These are phyloP conservation scores for Drosophila punjabiensis DNA, from an alignment of 1,140 invertebrate species.

Conservation along the genomic window DNA sequence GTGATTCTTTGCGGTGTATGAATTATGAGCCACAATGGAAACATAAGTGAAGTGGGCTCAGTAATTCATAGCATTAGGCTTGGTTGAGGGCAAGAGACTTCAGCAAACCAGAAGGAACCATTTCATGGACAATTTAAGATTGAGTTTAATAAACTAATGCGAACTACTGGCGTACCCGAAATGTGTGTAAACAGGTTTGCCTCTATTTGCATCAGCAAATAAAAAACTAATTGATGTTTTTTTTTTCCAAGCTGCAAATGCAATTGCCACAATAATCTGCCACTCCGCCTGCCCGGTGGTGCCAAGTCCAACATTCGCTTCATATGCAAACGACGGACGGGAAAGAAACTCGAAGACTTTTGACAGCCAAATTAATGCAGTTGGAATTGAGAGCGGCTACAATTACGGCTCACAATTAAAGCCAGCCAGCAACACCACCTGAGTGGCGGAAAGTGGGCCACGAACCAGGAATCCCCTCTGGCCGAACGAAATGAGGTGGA, in stretches of 20 bases:
- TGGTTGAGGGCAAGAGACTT: neutral
- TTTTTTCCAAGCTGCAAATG: constrained; percentile 30
- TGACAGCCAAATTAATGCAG: constrained; percentile 72
- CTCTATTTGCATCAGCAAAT: constrained; percentile 22
- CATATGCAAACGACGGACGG: constrained; percentile 22
- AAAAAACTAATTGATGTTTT: constrained; percentile 28
- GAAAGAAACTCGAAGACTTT: constrained; percentile 51
- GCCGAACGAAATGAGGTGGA: constrained; percentile 18
- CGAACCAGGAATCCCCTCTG: constrained; percentile 12
- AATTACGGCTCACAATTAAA: constrained; percentile 53
- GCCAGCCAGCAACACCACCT: constrained; percentile 51
- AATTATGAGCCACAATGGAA: constrained; percentile 12
- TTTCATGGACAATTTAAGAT: constrained; percentile 17
- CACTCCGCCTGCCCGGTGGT: constrained; percentile 4
- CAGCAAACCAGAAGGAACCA: constrained; percentile 3
- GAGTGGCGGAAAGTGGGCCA: constrained; percentile 33
- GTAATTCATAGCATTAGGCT: constrained; percentile 21
- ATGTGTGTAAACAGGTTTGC: neutral
- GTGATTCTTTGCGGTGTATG: constrained; percentile 13
- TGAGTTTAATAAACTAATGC: neutral
- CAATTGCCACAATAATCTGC: constrained; percentile 34
- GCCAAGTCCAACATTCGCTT: constrained; percentile 36
- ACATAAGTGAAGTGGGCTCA: constrained; percentile 9
- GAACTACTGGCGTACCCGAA: neutral
- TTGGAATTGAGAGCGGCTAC: constrained; percentile 61